phyloP scores from a whole-genome alignment of 2,113 vertebrate genomes.

The Aramus guarauna region DNA sequence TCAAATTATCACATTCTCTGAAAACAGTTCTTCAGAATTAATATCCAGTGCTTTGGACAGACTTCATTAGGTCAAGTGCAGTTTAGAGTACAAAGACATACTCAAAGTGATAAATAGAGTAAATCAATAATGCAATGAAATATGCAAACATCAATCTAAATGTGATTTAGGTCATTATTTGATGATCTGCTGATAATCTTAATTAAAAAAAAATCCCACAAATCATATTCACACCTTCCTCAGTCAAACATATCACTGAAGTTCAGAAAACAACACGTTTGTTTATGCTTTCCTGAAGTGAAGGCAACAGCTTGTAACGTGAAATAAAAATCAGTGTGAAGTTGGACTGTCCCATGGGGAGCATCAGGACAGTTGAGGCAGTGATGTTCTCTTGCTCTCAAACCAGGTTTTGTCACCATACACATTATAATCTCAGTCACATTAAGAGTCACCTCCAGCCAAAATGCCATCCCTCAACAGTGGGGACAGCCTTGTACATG shows the following conservation, averaged over 20 bases:
- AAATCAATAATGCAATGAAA: neutral
- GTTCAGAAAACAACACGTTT: neutral
- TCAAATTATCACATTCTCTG: neutral
- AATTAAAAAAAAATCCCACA: neutral
- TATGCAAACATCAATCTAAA: neutral
- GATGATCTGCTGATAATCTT: neutral
- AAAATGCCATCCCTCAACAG: fast-evolving
- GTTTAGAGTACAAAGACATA: neutral
- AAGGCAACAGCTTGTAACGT: neutral
- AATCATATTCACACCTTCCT: neutral
- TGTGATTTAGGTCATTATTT: neutral
- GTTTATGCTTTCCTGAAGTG: neutral
- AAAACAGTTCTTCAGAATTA: neutral
- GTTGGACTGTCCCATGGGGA: neutral
- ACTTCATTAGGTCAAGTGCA: neutral
- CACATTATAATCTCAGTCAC: neutral
- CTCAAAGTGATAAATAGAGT: neutral
- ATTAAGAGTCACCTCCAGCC: neutral
- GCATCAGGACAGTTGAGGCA: neutral
- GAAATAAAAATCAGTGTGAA: neutral
- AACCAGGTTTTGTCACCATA: neutral
- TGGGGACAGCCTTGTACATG: neutral
- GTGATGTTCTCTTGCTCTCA: neutral
- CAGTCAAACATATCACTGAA: neutral
- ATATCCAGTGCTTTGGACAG: neutral